Evolutionary conservation across 2,888 invertebrate genomes (phyloP).

Genomic region (Meliscaeva auricollis): DNA sequence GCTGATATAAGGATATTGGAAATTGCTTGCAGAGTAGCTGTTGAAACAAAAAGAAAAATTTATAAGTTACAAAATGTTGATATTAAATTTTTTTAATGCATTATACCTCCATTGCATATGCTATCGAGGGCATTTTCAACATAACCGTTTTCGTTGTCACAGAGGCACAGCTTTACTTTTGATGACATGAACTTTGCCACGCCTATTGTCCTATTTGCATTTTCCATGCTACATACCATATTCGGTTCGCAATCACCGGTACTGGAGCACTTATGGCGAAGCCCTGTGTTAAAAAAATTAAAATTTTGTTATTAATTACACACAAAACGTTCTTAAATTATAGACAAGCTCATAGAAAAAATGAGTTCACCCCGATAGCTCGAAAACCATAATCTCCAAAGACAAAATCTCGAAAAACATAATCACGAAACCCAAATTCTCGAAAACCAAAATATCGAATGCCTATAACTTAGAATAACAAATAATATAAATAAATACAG

Average conservation of each 20-base stretch:
- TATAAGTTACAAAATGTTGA: not conserved
- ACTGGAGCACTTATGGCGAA: constrained; percentile 86
- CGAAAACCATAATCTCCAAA: too few relatives aligned
- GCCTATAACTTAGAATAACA: too few relatives aligned
- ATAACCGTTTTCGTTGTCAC: constrained; percentile 87
- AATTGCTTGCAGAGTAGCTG: constrained; percentile 79
- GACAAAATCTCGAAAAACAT: too few relatives aligned
- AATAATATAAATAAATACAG: too few relatives aligned
- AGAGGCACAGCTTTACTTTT: constrained; percentile 86
- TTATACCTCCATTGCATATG: constrained; percentile 86
- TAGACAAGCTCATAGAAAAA: too few relatives aligned
- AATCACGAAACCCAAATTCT: too few relatives aligned
- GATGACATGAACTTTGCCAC: constrained; percentile 83
- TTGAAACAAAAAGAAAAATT: not conserved
- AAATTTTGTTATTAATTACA: not conserved
- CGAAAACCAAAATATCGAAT: too few relatives aligned
- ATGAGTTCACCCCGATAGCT: too few relatives aligned
- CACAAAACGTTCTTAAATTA: too few relatives aligned
- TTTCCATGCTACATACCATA: constrained; percentile 86
- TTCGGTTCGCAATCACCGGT: constrained; percentile 88
- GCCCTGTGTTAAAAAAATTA: constrained; percentile 77
- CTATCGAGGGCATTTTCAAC: constrained; percentile 86
- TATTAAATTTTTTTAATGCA: not conserved
- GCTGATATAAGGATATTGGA: constrained; percentile 79
- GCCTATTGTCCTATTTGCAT: constrained; percentile 85